These are phyloP conservation scores for Chlorodrepanis virens DNA, from an alignment of 2,113 vertebrate genomes.

Conservation along the genomic window DNA sequence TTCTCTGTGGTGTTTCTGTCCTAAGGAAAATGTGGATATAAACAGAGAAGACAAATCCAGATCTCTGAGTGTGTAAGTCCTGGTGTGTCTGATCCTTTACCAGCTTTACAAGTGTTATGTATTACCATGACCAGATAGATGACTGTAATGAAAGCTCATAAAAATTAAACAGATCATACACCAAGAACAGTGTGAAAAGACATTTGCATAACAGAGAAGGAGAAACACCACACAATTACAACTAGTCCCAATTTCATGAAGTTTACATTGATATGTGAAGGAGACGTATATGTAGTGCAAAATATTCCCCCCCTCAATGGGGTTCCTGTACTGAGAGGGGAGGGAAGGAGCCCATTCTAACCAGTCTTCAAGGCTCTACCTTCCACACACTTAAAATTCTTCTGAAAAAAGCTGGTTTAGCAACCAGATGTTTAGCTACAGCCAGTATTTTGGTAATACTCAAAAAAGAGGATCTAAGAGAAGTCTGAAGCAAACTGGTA, in stretches of 20 bases:
- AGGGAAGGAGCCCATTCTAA: neutral
- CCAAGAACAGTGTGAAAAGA: neutral
- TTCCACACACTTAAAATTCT: neutral
- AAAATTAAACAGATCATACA: neutral
- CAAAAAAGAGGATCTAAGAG: neutral
- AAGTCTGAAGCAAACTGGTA: neutral
- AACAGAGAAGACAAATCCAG: neutral
- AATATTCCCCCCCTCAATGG: rapidly evolving
- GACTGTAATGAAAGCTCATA: neutral
- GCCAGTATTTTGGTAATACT: neutral
- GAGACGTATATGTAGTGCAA: neutral
- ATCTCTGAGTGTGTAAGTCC: neutral
- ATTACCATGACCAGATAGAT: neutral
- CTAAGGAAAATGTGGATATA: neutral
- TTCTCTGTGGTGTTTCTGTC: neutral
- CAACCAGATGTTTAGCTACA: neutral
- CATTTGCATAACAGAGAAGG: neutral
- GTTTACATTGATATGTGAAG: neutral
- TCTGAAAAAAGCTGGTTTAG: neutral
- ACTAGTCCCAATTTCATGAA: neutral
- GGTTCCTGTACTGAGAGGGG: neutral
- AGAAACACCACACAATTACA: neutral
- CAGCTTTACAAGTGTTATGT: neutral
- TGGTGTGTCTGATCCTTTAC: neutral
- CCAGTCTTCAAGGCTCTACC: neutral